Evolutionary conservation across 2,113 vertebrate species (phyloP).

Genomic region (Solea senegalensis): DNA sequence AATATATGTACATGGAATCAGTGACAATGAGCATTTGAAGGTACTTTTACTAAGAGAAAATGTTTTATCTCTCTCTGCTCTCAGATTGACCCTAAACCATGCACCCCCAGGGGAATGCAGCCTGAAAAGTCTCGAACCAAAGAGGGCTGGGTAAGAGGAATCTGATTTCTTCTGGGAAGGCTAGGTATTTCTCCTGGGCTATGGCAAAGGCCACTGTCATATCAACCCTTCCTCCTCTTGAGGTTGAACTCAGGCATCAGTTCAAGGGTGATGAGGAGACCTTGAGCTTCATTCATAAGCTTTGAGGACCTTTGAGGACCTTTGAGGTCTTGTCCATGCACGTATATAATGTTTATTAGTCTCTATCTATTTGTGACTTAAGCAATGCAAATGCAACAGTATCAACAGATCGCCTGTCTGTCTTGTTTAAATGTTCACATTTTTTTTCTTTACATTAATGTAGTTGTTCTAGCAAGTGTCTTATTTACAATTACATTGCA

Average conservation of each 20-base stretch:
- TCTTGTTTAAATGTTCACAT: not conserved
- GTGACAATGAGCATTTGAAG: constrained; percentile 50
- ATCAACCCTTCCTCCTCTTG: constrained; percentile 9
- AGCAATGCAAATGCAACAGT: constrained; percentile 4
- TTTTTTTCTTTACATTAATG: not conserved
- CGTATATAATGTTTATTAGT: no score
- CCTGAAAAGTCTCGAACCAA: constrained; percentile 94
- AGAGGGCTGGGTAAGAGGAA: constrained; percentile 93
- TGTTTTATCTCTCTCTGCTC: constrained; percentile 39
- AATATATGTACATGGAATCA: constrained; percentile 12
- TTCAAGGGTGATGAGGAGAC: constrained; percentile 3
- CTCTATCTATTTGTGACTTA: constrained; percentile 22
- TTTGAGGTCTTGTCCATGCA: no score
- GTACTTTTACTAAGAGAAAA: constrained; percentile 57
- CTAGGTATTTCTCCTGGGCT: constrained; percentile 42
- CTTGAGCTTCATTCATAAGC: constrained; percentile 23
- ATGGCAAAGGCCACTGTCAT: constrained; percentile 9
- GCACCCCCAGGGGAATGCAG: constrained; percentile 98
- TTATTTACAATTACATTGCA: not conserved
- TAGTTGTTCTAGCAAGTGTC: constrained; percentile 1
- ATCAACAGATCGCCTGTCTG: not conserved
- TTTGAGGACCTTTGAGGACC: no score
- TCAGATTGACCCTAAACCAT: constrained; percentile 99
- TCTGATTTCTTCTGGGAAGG: constrained; percentile 46
- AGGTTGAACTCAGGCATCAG: constrained; percentile 21